A percentile compares a stretch with the other conserved stretches of the same genome.
Evolutionary conservation across 2,113 vertebrate species (phyloP).

Genomic region (Neolamprologus modestus): DNA sequence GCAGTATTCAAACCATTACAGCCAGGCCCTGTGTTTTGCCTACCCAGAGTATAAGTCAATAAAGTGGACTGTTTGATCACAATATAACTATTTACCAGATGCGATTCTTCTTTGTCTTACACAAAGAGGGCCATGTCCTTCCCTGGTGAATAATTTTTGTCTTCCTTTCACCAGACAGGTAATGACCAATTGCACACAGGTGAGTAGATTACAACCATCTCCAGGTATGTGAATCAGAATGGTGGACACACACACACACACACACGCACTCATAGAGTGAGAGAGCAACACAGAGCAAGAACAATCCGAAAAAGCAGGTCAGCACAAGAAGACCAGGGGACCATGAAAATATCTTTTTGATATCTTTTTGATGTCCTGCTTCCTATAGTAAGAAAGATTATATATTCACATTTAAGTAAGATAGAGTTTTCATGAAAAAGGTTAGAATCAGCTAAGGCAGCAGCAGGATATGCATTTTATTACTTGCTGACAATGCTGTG

Average conservation of each 20-base stretch:
- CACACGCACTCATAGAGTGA: neutral
- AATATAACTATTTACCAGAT: neutral
- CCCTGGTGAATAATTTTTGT: neutral
- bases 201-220: neutral
- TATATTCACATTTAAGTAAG: neutral
- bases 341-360: neutral
- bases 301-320: neutral
- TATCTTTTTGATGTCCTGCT: neutral
- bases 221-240: neutral
- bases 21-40: neutral
- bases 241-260: neutral
- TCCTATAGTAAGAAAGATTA: neutral
- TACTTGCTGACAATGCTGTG: neutral
- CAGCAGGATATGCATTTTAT: neutral
- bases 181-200: neutral
- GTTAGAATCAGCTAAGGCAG: neutral
- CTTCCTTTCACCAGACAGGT: neutral
- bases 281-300: neutral
- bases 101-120: neutral
- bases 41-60: neutral
- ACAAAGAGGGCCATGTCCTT: neutral
- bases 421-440: neutral
- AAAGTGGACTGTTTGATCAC: neutral
- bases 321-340: neutral
- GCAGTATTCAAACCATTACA: neutral